Conservation (phyloP, 2,797 vertebrate species). For the Serranus cabrilla region DNA sequence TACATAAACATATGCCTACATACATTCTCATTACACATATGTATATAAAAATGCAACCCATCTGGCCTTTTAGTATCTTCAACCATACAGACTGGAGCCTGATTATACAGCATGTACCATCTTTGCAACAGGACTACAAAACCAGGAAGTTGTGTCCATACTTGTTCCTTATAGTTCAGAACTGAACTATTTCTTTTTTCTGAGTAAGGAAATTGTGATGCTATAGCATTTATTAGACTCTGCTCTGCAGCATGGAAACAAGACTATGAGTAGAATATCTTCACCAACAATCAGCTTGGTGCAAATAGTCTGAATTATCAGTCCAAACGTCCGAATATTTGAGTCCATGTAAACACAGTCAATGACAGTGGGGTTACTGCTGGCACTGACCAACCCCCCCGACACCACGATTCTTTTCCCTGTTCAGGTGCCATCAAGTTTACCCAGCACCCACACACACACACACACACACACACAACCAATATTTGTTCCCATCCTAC, state of each 20-base stretch:
- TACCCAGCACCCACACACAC: slow-evolving; percentile 21
- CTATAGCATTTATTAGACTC: background rate
- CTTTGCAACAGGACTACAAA: background rate
- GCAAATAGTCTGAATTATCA: background rate
- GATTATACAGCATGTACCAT: background rate
- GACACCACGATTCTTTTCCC: background rate
- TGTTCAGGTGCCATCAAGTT: slow-evolving; percentile 13
- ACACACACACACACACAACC: slow-evolving; percentile 36
- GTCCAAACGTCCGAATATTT: background rate
- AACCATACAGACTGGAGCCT: too few relatives aligned
- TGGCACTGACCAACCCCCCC: slow-evolving; percentile 24
- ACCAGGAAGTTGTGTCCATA: background rate
- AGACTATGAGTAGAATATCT: background rate
- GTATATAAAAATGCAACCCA: too few relatives aligned
- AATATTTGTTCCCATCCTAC: slow-evolving; percentile 47
- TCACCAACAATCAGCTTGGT: background rate
- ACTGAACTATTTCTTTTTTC: too few relatives aligned
- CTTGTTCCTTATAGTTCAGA: background rate
- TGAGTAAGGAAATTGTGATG: background rate
- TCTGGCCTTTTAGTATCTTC: too few relatives aligned
- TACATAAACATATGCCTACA: too few relatives aligned
- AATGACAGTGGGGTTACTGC: slow-evolving; percentile 6
- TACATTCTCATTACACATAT: too few relatives aligned
- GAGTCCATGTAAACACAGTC: slow-evolving; percentile 1
- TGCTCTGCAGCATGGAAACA: slow-evolving; percentile 1